These are phyloP conservation scores for Gari tellinella DNA, from an alignment of 2,888 invertebrate species.

Conservation along the genomic window DNA sequence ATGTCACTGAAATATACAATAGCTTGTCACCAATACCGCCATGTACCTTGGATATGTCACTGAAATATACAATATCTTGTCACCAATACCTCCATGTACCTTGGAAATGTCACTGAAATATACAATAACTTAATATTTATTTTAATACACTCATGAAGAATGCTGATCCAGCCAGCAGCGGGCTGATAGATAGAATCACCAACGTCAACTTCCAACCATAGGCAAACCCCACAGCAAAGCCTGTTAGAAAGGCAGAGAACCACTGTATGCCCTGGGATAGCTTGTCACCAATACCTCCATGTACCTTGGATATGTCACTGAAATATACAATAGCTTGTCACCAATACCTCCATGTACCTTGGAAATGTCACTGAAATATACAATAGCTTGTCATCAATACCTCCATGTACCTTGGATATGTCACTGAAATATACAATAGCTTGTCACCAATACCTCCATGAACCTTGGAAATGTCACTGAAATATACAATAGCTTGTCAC, in stretches of 20 bases:
- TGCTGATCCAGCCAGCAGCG: conserved; percentile 90
- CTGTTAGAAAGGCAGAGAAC: conserved; percentile 89
- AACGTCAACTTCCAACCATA: conserved; percentile 93
- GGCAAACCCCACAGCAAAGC: conserved; percentile 89
- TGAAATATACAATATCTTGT: conserved; percentile 88
- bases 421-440: too few relatives aligned
- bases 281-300: conserved; percentile 94
- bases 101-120: conserved; percentile 84
- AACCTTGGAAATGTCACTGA: too few relatives aligned
- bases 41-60: conserved; percentile 87
- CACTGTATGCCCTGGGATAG: conserved; percentile 90
- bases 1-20: conserved; percentile 83
- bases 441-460: too few relatives aligned
- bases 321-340: conserved; percentile 57
- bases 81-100: conserved; percentile 93
- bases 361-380: too few relatives aligned
- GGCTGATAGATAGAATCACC: conserved; percentile 90
- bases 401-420: too few relatives aligned
- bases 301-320: conserved; percentile 86
- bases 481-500: too few relatives aligned
- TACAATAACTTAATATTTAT: too few relatives aligned
- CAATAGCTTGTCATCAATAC: too few relatives aligned
- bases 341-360: too few relatives aligned
- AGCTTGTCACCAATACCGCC: too few relatives aligned
- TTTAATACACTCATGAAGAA: conserved; percentile 92